These are phyloP conservation scores for Mionectes macconnelli DNA, from an alignment of 2,113 vertebrate genomes.

Conservation along the genomic window DNA sequence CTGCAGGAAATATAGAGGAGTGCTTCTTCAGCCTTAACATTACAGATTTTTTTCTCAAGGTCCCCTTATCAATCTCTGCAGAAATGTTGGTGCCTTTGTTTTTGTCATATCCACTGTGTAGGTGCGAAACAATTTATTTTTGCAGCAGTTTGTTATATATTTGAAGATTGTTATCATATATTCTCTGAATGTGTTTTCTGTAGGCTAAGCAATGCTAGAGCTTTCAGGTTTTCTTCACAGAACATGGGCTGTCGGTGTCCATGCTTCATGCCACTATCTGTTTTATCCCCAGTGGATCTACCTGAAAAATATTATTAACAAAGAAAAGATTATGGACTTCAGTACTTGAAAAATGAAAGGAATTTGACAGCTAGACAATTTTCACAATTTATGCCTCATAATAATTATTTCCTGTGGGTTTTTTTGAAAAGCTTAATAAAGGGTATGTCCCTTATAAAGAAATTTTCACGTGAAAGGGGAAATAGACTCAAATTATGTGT, in stretches of 20 bases:
- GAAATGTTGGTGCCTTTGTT: not conserved
- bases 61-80: not conserved
- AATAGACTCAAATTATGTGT: not conserved
- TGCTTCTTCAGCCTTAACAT: not conserved
- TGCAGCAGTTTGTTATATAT: not conserved
- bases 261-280: not conserved
- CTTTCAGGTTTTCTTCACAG: not conserved
- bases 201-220: not conserved
- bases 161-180: not conserved
- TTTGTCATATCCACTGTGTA: not conserved
- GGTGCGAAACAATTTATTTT: not conserved
- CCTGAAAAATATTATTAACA: not conserved
- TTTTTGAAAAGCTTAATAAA: not conserved
- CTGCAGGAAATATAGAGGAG: not conserved
- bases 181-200: not conserved
- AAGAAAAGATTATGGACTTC: not conserved
- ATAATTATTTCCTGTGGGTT: not conserved
- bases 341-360: not conserved
- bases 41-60: not conserved
- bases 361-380: not conserved
- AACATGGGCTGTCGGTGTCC: not conserved
- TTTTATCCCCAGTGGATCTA: not conserved
- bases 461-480: not conserved
- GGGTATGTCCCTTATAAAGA: not conserved
- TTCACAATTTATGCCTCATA: not conserved